These are phyloP conservation scores for Sussaba pulchella DNA, from an alignment of 2,888 invertebrate species.

Conservation along the genomic window DNA sequence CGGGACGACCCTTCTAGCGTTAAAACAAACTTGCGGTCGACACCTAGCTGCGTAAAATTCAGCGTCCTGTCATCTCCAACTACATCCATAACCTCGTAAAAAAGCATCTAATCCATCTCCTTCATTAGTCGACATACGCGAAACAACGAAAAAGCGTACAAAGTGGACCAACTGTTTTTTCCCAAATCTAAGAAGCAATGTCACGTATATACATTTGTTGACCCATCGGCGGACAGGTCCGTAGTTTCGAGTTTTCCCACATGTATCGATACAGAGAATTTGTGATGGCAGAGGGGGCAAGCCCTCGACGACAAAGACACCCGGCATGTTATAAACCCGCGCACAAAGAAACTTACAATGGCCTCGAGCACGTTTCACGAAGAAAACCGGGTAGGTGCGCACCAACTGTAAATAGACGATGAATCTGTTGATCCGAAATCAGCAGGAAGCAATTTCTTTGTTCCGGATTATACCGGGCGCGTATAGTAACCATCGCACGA, in stretches of 20 bases:
- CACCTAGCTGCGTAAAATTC: no score
- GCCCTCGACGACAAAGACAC: conserved; percentile 14
- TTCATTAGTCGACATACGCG: no score
- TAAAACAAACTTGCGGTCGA: no score
- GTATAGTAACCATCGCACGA: conserved; percentile 49
- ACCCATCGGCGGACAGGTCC: conserved; percentile 22
- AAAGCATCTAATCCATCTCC: no score
- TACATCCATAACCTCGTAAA: no score
- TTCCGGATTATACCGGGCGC: conserved; percentile 54
- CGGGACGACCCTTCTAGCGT: no score
- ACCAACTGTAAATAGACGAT: conserved; percentile 61
- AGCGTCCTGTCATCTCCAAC: no score
- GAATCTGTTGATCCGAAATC: conserved; percentile 66
- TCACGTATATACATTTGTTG: conserved; percentile 13
- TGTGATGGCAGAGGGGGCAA: conserved; percentile 31
- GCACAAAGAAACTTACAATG: conserved; percentile 16
- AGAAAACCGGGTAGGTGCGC: conserved; percentile 45
- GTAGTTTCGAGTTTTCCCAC: conserved; percentile 51
- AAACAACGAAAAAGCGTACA: no score
- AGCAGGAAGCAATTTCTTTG: conserved; percentile 64
- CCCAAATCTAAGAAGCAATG: no score
- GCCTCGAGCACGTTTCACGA: conserved; percentile 38
- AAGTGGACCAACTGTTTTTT: no score
- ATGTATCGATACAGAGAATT: conserved; percentile 46
- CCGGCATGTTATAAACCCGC: conserved; percentile 29